Evolutionary conservation across 2,888 invertebrate genomes (phyloP).

Genomic region (Epinotia bilunana): DNA sequence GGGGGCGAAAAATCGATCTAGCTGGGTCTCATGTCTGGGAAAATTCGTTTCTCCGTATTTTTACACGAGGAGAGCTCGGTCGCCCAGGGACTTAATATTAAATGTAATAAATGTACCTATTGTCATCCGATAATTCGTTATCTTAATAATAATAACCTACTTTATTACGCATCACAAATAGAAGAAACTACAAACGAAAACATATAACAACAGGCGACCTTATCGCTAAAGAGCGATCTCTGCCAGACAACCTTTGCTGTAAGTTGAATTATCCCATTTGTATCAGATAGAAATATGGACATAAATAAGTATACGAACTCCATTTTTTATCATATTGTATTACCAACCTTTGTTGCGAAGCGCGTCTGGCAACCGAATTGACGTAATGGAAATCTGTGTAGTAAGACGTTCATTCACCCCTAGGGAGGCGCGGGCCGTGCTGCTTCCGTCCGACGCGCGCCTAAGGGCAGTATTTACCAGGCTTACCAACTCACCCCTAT

Average conservation of each 20-base stretch:
- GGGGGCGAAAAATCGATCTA: too few species aligned
- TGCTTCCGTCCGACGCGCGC: constrained; percentile 50
- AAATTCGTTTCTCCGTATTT: too few species aligned
- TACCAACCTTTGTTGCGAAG: constrained; percentile 30
- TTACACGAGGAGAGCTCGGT: too few species aligned
- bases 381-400: constrained; percentile 60
- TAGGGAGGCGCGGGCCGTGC: constrained; percentile 52
- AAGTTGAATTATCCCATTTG: neutral
- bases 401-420: constrained; percentile 73
- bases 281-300: neutral
- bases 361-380: constrained; percentile 49
- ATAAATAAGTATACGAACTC: constrained; percentile 1
- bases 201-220: too few species aligned
- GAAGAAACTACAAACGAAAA: too few species aligned
- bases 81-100: too few species aligned
- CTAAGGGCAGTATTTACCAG: neutral
- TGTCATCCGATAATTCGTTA: too few species aligned
- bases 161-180: too few species aligned
- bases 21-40: too few species aligned
- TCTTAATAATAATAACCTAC: too few species aligned
- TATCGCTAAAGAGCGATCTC: neutral
- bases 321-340: neutral
- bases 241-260: neutral
- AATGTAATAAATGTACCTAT: too few species aligned
- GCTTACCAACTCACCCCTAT: too few species aligned